Evolutionary conservation across 2,113 vertebrate genomes (phyloP).

Genomic region (Eptesicus fuscus): DNA sequence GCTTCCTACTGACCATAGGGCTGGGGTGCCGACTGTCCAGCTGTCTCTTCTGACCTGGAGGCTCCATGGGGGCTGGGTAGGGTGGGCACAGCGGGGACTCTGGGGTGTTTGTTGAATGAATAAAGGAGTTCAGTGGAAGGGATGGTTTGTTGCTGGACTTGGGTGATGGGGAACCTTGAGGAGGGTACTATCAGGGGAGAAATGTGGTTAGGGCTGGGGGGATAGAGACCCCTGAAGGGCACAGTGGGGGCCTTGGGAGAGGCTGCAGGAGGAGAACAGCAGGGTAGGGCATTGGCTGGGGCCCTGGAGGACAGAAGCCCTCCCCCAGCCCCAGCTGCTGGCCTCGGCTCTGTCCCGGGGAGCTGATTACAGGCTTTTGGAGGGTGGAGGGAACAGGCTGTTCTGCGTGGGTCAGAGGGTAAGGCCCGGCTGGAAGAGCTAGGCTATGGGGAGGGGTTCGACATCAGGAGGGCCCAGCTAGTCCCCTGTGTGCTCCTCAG

Average conservation of each 20-base stretch:
- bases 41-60: neutral
- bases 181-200: neutral
- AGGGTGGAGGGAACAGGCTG: neutral
- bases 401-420: neutral
- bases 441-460: neutral
- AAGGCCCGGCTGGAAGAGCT: neutral
- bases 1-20: neutral
- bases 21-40: neutral
- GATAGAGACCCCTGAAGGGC: neutral
- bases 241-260: neutral
- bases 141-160: neutral
- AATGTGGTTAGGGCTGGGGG: neutral
- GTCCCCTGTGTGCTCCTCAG: neutral
- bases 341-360: slow-evolving; percentile 31
- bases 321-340: slow-evolving; percentile 30
- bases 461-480: neutral
- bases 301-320: neutral
- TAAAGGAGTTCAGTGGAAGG: neutral
- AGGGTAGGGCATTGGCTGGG: neutral
- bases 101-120: neutral
- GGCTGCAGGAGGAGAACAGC: neutral
- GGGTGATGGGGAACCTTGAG: neutral
- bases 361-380: neutral
- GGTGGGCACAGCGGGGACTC: neutral
- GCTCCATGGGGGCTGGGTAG: neutral